These are phyloP conservation scores for Oreonectes daqikongensis DNA, from an alignment of 2,797 vertebrate species.

Conservation along the genomic window DNA sequence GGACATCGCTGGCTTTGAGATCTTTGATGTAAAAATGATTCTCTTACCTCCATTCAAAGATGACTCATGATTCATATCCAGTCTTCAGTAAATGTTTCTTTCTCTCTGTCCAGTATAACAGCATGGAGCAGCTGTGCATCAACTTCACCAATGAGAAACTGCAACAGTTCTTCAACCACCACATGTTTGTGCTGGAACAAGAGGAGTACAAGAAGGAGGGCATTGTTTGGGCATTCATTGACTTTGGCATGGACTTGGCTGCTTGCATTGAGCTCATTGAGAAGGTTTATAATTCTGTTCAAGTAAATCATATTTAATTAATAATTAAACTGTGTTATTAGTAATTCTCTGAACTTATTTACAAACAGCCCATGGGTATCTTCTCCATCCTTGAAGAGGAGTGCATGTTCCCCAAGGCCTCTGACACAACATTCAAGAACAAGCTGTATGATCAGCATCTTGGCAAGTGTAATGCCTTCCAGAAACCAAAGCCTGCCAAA, in stretches of 20 bases:
- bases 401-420: constrained; percentile 88
- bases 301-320: too few relatives aligned
- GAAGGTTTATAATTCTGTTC: constrained; percentile 44
- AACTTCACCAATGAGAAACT: constrained; percentile 81
- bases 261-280: constrained; percentile 70
- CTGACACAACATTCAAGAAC: constrained; percentile 78
- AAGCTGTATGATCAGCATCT: constrained; percentile 79
- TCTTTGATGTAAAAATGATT: constrained; percentile 70
- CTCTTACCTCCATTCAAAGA: background rate
- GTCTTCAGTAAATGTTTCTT: background rate
- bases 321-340: background rate
- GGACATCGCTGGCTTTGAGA: constrained; percentile 61
- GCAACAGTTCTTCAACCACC: constrained; percentile 72
- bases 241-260: constrained; percentile 56
- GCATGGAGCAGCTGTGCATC: constrained; percentile 78
- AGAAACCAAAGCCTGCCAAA: constrained; percentile 74
- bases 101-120: constrained; percentile 60
- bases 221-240: constrained; percentile 70
- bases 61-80: constrained; percentile 47
- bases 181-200: constrained; percentile 80
- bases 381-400: constrained; percentile 89
- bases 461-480: constrained; percentile 72
- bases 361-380: constrained; percentile 80
- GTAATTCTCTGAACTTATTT: background rate
- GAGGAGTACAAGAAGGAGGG: constrained; percentile 80